Base-by-base conservation (phyloP, 1,140 invertebrate species). In the Cylas formicarius region DNA sequence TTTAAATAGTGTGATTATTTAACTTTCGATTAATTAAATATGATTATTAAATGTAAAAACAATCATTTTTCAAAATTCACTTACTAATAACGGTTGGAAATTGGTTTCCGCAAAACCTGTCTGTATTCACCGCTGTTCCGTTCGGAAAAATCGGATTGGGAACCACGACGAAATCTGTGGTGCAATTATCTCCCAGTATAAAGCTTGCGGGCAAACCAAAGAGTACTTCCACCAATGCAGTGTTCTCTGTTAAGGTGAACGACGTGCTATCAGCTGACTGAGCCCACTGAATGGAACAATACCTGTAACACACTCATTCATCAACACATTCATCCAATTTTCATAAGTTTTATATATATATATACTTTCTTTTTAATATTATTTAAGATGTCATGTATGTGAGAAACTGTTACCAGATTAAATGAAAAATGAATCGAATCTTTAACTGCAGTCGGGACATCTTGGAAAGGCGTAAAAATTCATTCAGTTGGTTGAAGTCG, bases 91-190 rank as follows among this genome's bases (percentile, higher is more conserved):
- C 79, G 16, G 79, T 64, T 2, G 73, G 64, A 50, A 87, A 79
- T 17, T 74, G 75, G 36, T 81, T 69, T 2, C 84, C 84, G 58
- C 85, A 88, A 65, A 84, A 86, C 29, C 84, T 69, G 55, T 86
- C 84, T 4, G 70, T 72, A 16, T 58, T 1, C 64, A 48, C 31
- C 61, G 39, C 0, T 60, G 53, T 4, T 59, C 64, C 32, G 69
- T 70, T 43, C 65, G 70, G 10, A 62, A 52, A 20, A 53, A 49
- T 22, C 68, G 82, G 77, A 63, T 82, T 77, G 8, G 84, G 80
- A 58, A 88, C 77, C 2, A 86, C 73, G 2, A 88, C 77, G 56
- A 78, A 88, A 64, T 87, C 84, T 0, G 75, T 76, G 4, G 63
- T 75, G 55, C 84, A 86, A 5, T 16, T 28, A n/a, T 2, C 41